Conservation (phyloP, 2,888 invertebrate genomes). For the Masnerella sp. region DNA sequence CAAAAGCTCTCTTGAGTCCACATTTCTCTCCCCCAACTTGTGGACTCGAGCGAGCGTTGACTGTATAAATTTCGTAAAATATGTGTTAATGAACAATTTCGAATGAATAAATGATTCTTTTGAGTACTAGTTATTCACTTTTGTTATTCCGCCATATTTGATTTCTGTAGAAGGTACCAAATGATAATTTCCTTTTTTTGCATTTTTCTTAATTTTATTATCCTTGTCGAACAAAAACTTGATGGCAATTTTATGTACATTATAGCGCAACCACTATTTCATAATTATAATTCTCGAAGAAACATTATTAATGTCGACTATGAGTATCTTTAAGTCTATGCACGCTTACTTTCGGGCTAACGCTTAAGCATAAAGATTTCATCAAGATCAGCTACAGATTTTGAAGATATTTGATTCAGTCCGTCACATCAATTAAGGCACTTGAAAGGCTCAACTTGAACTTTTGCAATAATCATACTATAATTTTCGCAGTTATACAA, state of each 20-base stretch:
- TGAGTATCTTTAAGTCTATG: constrained; percentile 48
- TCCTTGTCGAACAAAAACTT: constrained; percentile 47
- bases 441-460: constrained; percentile 43
- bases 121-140: no score
- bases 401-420: constrained; percentile 52
- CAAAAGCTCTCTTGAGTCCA: no score
- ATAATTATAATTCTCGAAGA: constrained; percentile 44
- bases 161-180: no score
- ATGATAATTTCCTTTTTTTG: no score
- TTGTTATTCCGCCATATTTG: no score
- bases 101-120: no score
- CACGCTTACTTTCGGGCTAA: constrained; percentile 40
- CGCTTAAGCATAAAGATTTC: constrained; percentile 39
- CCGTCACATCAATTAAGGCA: constrained; percentile 50
- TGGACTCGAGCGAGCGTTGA: no score
- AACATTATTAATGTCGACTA: constrained; percentile 39
- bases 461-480: constrained; percentile 1
- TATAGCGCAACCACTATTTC: constrained; percentile 38
- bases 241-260: constrained; percentile 54
- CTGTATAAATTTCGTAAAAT: no score
- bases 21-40: no score
- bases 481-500: constrained; percentile 11
- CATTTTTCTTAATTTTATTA: constrained; percentile 33
- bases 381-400: constrained; percentile 33
- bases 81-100: no score